Percentiles rank a stretch among this genome's conserved stretches.
Conservation (phyloP, 2,113 vertebrate species). For the Epinephelus moara region DNA sequence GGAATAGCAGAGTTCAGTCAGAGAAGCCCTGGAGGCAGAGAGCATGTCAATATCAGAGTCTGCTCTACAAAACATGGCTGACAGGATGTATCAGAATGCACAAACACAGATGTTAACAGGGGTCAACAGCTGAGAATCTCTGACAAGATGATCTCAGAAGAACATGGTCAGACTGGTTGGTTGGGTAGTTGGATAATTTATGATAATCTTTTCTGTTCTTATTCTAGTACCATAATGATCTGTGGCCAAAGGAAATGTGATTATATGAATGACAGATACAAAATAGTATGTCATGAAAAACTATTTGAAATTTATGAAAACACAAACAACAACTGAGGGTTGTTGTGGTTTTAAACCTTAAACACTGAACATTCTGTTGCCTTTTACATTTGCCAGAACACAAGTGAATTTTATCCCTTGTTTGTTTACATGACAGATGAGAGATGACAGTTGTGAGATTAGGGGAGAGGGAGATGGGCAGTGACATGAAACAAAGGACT, state of each 20-base stretch:
- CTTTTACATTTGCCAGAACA: not conserved
- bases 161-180: not conserved
- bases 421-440: not conserved
- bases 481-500: not conserved
- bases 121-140: not conserved
- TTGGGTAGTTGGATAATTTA: not conserved
- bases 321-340: not conserved
- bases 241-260: too few relatives aligned
- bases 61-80: slow-evolving; percentile 27
- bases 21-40: slow-evolving; percentile 35
- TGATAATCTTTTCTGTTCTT: not conserved
- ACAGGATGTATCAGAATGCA: not conserved
- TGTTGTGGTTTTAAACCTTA: not conserved
- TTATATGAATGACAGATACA: not conserved
- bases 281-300: not conserved
- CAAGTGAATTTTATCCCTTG: not conserved
- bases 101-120: slow-evolving; percentile 3
- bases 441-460: not conserved
- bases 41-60: slow-evolving; percentile 41
- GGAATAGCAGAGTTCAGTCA: slow-evolving; percentile 38
- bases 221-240: not conserved
- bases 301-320: not conserved
- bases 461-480: not conserved
- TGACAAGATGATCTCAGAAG: slow-evolving; percentile 15
- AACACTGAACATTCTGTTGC: not conserved